Conservation (phyloP, 2,113 vertebrate species). For the Anolis sagrei region DNA sequence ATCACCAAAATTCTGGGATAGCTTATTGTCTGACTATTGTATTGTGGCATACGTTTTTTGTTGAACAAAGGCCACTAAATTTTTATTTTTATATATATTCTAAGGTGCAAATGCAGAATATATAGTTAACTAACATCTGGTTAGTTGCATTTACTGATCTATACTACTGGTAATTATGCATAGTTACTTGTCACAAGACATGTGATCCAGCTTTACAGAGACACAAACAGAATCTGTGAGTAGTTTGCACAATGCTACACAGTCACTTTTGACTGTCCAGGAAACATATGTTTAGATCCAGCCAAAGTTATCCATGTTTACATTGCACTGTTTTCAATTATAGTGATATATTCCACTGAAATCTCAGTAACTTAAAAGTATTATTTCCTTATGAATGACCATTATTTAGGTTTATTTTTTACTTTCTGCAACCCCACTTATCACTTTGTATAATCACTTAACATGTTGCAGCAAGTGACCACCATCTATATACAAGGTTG, state of each 20-base stretch:
- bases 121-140: not conserved
- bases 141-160: not conserved
- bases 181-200: constrained; percentile 7
- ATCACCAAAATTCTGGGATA: too few relatives aligned
- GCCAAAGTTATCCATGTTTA: not conserved
- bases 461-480: not conserved
- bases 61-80: not conserved
- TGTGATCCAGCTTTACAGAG: not conserved
- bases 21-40: too few relatives aligned
- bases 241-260: not conserved
- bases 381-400: constrained; percentile 53
- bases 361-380: not conserved
- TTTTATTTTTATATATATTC: not conserved
- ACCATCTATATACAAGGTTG: constrained; percentile 17
- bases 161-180: not conserved
- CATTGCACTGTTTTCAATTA: not conserved
- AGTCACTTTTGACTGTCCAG: constrained; percentile 34
- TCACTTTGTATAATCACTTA: constrained; percentile 53
- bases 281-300: not conserved
- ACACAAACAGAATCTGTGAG: not conserved
- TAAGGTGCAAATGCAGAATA: not conserved
- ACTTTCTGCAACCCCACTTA: constrained; percentile 45
- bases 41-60: not conserved
- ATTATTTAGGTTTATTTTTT: constrained; percentile 61
- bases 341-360: not conserved